Evolutionary conservation across 1,140 invertebrate species (phyloP).

Genomic region (Ridgeia piscesae): DNA sequence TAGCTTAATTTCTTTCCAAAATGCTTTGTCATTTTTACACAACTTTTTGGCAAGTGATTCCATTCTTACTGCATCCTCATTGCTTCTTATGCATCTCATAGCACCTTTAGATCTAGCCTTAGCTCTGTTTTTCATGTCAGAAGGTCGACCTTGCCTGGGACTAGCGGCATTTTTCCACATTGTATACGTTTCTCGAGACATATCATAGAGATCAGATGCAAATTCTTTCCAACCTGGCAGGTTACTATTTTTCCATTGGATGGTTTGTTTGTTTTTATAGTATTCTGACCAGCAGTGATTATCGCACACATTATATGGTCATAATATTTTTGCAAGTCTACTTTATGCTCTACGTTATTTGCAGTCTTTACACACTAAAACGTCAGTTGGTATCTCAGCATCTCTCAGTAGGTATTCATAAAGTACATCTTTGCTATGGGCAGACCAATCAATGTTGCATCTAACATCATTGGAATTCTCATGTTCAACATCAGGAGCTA

Average conservation of each 20-base stretch:
- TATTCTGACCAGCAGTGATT: conserved; percentile 1
- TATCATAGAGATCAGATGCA: conserved; percentile 12
- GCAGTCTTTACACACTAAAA: conserved; percentile 18
- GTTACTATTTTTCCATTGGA: neutral
- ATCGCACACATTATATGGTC: neutral
- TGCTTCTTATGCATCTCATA: conserved; percentile 6
- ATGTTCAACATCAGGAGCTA: conserved; percentile 14
- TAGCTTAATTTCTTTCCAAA: neutral
- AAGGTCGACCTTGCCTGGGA: conserved; percentile 6
- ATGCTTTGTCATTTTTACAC: neutral
- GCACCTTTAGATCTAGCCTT: conserved; percentile 19
- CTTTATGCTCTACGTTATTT: conserved; percentile 9
- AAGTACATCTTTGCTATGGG: neutral
- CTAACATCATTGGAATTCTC: neutral
- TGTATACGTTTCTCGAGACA: conserved; percentile 15
- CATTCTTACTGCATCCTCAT: conserved; percentile 7
- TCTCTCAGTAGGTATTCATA: neutral
- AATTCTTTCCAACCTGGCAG: conserved; percentile 14
- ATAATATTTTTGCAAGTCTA: conserved; percentile 5
- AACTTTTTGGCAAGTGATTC: neutral
- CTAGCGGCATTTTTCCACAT: neutral
- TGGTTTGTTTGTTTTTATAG: conserved; percentile 13
- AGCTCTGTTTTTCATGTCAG: conserved; percentile 12
- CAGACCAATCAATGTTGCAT: conserved; percentile 10
- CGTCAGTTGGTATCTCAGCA: conserved; percentile 8